Evolutionary conservation across 2,113 vertebrate genomes (phyloP).

Genomic region (Pedionomus torquatus): DNA sequence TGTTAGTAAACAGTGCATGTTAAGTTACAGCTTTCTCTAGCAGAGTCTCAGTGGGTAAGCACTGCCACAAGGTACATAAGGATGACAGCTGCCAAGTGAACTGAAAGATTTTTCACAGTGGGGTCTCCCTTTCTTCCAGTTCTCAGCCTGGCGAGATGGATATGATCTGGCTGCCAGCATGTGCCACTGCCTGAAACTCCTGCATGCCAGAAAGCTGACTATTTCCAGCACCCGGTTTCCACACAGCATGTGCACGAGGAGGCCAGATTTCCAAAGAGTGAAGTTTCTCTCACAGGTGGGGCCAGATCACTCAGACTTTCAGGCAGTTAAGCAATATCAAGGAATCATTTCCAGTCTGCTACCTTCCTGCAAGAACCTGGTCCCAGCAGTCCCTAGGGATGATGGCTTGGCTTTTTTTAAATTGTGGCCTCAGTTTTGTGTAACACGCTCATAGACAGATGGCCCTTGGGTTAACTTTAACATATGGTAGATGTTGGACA

Average conservation of each 20-base stretch:
- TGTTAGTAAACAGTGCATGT: constrained; percentile 14
- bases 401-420: neutral
- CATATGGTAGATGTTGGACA: neutral
- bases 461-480: neutral
- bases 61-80: neutral
- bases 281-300: neutral
- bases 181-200: neutral
- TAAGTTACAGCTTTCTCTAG: constrained; percentile 13
- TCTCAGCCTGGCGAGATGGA: neutral
- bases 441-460: neutral
- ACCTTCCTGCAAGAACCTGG: neutral
- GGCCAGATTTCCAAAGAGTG: neutral
- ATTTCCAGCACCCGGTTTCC: neutral
- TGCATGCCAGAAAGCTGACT: neutral
- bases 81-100: neutral
- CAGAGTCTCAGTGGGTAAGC: neutral
- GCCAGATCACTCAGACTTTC: neutral
- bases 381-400: neutral
- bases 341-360: neutral
- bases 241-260: neutral
- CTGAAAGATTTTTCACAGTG: neutral
- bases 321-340: neutral
- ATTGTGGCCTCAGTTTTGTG: neutral
- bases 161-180: neutral
- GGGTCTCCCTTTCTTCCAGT: neutral